phyloP scores from a whole-genome alignment of 2,888 invertebrate genomes.

The Pachycephus smyrnensis region DNA sequence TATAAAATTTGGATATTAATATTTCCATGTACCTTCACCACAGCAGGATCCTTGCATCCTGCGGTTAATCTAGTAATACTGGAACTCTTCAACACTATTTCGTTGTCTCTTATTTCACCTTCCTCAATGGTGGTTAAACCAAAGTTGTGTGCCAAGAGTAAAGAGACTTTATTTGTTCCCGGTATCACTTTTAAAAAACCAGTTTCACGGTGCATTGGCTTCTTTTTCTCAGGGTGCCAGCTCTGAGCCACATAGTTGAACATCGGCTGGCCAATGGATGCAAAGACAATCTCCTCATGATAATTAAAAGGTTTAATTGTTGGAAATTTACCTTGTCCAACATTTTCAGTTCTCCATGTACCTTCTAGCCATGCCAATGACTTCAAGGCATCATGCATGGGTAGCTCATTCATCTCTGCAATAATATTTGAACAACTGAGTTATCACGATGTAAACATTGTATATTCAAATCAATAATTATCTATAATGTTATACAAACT shows the following conservation, averaged over 20 bases:
- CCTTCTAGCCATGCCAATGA: conserved; percentile 74
- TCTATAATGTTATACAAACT: not conserved
- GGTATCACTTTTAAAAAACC: conserved; percentile 74
- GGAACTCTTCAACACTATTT: conserved; percentile 66
- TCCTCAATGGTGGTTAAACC: conserved; percentile 74
- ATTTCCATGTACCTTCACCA: conserved; percentile 60
- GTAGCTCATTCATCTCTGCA: conserved; percentile 47
- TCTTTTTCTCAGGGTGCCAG: conserved; percentile 69
- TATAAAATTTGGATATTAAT: not conserved
- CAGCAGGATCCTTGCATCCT: conserved; percentile 69
- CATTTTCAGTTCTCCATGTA: conserved; percentile 69
- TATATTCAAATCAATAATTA: not conserved
- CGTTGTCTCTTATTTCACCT: conserved; percentile 65
- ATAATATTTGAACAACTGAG: not conserved
- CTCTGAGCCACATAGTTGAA: conserved; percentile 71
- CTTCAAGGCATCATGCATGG: conserved; percentile 68
- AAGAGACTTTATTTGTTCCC: conserved; percentile 69
- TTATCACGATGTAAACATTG: not conserved
- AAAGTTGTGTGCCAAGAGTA: conserved; percentile 74
- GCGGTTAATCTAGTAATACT: conserved; percentile 69
- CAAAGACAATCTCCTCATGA: conserved; percentile 71
- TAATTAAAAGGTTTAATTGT: conserved; percentile 72
- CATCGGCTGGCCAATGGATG: conserved; percentile 74
- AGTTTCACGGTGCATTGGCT: conserved; percentile 74
- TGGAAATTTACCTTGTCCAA: conserved; percentile 71